Evolutionary conservation across 2,797 vertebrate species (phyloP), one percentile per base, ranked within the genome.

Genomic region (Buphagus erythrorhynchus): DNA sequence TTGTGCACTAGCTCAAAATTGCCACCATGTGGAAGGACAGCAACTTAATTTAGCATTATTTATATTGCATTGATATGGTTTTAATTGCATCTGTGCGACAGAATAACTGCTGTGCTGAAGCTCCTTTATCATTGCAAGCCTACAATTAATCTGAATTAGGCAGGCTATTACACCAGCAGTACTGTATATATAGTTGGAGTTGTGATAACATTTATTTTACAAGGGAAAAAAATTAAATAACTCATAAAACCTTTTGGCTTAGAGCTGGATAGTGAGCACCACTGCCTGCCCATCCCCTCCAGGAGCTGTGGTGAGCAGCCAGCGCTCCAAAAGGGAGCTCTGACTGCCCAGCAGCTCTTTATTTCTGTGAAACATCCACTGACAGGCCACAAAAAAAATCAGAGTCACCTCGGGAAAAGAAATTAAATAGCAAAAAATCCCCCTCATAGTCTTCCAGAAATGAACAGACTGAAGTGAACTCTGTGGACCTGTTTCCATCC

Each of bases 1-100:
- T 77, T 92, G 69, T 90, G 92, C 78, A 93, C 88, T 93, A 97
- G 97, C 97, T 98, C 97, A 98, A 97, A 98, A 97, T 97, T 98
- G 98, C 97, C 98, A 98, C 96, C 97, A 95, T 95, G 97, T 97
- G 97, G 97, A 97, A 58, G 57, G 90, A 97, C 86, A 96, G 82
- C 80, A 75, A 91, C 79, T 94, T 94, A 90, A 91, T 91, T 88
- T 90, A 83, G 51, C 38, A 89, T 58, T 80, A 96, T 89, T 93
- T 95, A 65, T 89, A 86, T 13, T 51, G 31, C 29, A 84, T 33
- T 96, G 58, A 82, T 89, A 90, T 2, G 58, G 84, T 89, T 97
- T 94, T 97, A 93, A 97, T 88, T 93, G 95, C 80, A 94, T 74
- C 81, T 92, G 49, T 89, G 65, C 12, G 2, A 90, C 65, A 95